Evolutionary conservation across 2,888 invertebrate species (phyloP), one percentile per base, ranked within the genome.

Genomic region (Tyria jacobaeae): DNA sequence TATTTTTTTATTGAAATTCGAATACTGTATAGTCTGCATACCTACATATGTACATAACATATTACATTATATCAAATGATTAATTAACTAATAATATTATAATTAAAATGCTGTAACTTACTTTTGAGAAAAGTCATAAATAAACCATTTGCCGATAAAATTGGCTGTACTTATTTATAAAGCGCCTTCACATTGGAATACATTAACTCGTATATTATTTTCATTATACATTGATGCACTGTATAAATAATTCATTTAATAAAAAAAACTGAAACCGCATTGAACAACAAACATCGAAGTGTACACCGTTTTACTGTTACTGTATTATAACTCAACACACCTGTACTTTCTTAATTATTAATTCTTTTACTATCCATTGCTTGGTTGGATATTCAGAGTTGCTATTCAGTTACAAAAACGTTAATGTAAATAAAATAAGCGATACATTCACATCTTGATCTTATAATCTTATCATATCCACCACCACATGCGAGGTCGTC

Each of bases 401-500:
- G 0, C 0, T 0, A 21, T 0, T 7, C 7, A 7, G 0, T 24
- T 12, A 0, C 17, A 25, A 61, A 55, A 34, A 1, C 17, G n/a
- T 25, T 59, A 59, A 68, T 68, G 73, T 17, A 59, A 10, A 1
- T 0, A 2, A 44, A 57, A 15, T 1, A 0, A 10, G 3, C 64
- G 66, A 69, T 57, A 58, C 10, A 31, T 3, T 41, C 48, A 0
- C 41, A n/a, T n/a, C 49, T 65, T 56, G 15, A 64, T 66, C 51
- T 60, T 57, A 59, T 44, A 64, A 70, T 63, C 57, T 60, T 56
- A 61, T 58, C 69, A 71, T 66, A 64, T 62, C 83, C 82, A 83
- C 83, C 83, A 70, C 80, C 76, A 73, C 75, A 62, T 57, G 67
- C 79, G 68, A 74, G 71, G 75, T 75, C 75, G 75, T 70, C 50